Evolutionary conservation across 2,797 vertebrate genomes (phyloP).

Genomic region (Lycodopsis pacificus): DNA sequence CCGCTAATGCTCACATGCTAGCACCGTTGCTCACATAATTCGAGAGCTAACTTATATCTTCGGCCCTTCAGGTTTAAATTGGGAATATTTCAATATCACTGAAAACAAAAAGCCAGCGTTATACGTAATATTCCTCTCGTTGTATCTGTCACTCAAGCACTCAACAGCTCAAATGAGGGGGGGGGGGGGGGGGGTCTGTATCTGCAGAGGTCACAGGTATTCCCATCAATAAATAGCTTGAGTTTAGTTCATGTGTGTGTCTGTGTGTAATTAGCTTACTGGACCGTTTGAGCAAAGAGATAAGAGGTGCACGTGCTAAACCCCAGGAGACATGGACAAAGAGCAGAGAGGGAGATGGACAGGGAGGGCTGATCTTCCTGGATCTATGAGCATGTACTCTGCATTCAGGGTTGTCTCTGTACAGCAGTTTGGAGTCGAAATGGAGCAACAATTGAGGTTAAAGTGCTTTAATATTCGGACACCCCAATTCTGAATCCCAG

Average conservation of each 20-base stretch:
- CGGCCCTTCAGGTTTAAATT: neutral
- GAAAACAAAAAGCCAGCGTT: neutral
- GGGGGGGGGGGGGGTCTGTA: constrained; percentile 1
- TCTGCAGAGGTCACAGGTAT: constrained; percentile 48
- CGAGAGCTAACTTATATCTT: neutral
- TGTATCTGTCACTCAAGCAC: constrained; percentile 32
- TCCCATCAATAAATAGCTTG: constrained; percentile 34
- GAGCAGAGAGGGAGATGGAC: neutral
- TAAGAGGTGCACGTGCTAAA: constrained; percentile 38
- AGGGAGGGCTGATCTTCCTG: no score
- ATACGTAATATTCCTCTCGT: constrained; percentile 23
- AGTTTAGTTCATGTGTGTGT: constrained; percentile 27
- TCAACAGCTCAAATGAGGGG: constrained; percentile 22
- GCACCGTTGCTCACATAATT: no score
- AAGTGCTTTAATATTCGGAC: neutral
- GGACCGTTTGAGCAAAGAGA: constrained; percentile 52
- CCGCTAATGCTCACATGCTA: neutral
- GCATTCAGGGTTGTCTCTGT: no score
- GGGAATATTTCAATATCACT: neutral
- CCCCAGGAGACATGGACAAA: constrained; percentile 23
- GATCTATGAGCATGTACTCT: no score
- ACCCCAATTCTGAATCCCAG: neutral
- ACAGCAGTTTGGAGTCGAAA: no score
- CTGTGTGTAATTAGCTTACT: constrained; percentile 44
- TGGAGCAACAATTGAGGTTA: neutral